phyloP scores from a whole-genome alignment of 1,140 invertebrate genomes.

The Ostrea denselamellosa region DNA sequence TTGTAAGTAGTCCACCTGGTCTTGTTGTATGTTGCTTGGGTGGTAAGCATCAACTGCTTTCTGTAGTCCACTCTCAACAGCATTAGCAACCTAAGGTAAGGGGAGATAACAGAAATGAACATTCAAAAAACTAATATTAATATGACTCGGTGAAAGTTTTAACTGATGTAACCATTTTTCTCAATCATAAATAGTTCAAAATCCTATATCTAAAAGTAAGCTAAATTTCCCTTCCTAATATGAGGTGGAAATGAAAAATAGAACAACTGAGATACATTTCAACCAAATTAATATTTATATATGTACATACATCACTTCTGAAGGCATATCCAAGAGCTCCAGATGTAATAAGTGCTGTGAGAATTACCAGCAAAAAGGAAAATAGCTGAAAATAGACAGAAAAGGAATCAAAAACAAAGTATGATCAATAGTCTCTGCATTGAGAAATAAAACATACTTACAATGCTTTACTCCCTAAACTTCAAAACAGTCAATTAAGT shows the following conservation, averaged over 20 bases:
- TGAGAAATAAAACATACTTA: not conserved
- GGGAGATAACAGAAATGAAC: not conserved
- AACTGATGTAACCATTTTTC: not conserved
- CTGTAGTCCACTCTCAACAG: conserved; percentile 69
- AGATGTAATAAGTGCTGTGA: conserved; percentile 73
- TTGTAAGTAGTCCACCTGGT: conserved; percentile 76
- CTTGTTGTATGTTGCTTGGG: conserved; percentile 58
- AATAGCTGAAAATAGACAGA: conserved; percentile 73
- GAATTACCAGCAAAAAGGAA: conserved; percentile 71
- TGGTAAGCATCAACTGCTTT: conserved; percentile 68
- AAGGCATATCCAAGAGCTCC: conserved; percentile 73
- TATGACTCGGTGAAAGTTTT: not conserved
- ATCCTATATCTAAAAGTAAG: too few relatives aligned
- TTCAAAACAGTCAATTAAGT: too few relatives aligned
- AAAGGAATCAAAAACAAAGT: not conserved
- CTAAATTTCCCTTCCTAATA: too few relatives aligned
- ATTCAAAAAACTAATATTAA: not conserved
- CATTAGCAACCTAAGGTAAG: conserved; percentile 65
- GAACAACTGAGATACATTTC: too few relatives aligned
- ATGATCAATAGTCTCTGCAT: not conserved
- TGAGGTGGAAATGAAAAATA: too few relatives aligned
- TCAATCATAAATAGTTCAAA: too few relatives aligned
- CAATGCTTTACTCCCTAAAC: too few relatives aligned
- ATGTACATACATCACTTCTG: conserved; percentile 70
- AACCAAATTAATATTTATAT: not conserved